Evolutionary conservation across 2,888 invertebrate species (phyloP), one percentile per base, ranked within the genome.

Genomic region (Bellardia bayeri): DNA sequence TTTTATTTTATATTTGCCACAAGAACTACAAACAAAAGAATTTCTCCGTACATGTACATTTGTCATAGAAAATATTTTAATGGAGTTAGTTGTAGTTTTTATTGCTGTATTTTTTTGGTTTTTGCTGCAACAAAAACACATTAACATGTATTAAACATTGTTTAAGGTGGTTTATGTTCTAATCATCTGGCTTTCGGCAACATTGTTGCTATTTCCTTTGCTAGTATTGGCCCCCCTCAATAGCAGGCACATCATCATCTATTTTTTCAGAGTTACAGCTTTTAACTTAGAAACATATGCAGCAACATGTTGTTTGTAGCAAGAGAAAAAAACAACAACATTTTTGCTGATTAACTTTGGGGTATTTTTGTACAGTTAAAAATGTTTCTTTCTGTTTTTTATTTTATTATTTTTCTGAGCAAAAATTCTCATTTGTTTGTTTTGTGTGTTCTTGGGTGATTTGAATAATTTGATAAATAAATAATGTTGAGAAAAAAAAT

Each of bases 171-270:
- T 86, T 78, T 82, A 68, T 82, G 72, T 61, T 78, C 66, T 74
- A 82, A 86, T 78, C 86, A 81, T 51, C n/a, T 74, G 51, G 78
- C 86, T 78, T 72, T 66, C 42, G 72, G 82, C 71, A 82, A 86
- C 82, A 86, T 68, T 86, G 78, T 82, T 86, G 78, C 64, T 51
- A 86, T 82, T 72, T 86, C 42, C 82, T 75, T 71, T 64, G 56
- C 45, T n/a, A 37, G 3, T 3, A 9, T 9, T 64, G 23, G 30
- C 23, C 74, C 63, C 54, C 64, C 33, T 74, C 33, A 74, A 37
- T 37, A 6, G 16, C 56, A 49, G 40, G 16, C 16, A 3, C 63
- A 33, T 49, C 16, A 75, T 9, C 42, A 54, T 16, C 13, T 45
- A 45, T 13, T 37, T 37, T 37, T 37, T 37, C 4, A 37, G 37